Conservation (phyloP, 2,797 vertebrate species). For the Sebastes oblongus region DNA sequence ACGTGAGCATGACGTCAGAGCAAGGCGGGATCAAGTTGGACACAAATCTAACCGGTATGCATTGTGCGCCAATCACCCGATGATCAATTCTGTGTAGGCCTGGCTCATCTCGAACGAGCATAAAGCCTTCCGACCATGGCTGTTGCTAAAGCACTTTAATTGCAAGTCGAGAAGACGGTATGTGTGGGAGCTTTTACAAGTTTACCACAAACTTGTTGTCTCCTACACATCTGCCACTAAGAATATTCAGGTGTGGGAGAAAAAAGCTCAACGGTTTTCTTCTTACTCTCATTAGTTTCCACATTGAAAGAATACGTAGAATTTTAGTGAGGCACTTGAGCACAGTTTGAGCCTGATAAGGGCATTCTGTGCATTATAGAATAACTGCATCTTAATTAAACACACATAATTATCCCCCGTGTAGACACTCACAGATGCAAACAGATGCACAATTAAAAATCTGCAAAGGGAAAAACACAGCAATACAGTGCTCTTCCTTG, state of each 20-base stretch:
- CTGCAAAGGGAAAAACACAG: background rate
- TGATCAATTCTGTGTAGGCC: too few relatives aligned
- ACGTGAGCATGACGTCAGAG: too few relatives aligned
- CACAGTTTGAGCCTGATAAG: background rate
- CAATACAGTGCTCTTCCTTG: background rate
- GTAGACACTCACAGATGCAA: background rate
- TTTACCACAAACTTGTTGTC: slow-evolving; percentile 24
- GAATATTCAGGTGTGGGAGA: slow-evolving; percentile 4
- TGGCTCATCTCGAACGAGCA: too few relatives aligned
- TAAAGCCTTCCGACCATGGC: background rate
- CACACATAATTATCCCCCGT: background rate
- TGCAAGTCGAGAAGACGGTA: background rate
- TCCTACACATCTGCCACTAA: background rate
- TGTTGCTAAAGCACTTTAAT: background rate
- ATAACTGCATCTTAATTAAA: slow-evolving; percentile 8
- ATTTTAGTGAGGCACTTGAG: background rate
- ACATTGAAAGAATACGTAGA: background rate
- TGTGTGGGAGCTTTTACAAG: slow-evolving; percentile 13
- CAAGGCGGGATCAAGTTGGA: too few relatives aligned
- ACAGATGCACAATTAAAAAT: background rate
- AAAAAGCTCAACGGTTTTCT: background rate
- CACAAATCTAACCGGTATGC: too few relatives aligned
- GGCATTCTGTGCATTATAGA: background rate
- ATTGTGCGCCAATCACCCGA: accelerated
- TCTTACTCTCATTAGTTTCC: background rate